Evolutionary conservation across 2,797 vertebrate genomes (phyloP), one percentile per base, ranked within the genome.

Genomic region (Tokudaia tokunoshimensis): DNA sequence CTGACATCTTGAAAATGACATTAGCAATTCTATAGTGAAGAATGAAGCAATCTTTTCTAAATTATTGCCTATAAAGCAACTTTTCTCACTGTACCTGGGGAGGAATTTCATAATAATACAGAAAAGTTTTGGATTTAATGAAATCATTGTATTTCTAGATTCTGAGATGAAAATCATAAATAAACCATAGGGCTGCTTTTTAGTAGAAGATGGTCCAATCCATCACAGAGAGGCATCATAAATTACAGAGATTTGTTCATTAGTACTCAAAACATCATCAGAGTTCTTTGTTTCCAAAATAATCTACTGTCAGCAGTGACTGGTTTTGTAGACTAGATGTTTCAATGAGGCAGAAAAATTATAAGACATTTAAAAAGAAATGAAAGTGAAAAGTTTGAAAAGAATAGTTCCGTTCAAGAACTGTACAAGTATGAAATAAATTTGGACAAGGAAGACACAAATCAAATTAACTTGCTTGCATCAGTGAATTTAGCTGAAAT

Each of bases 11-110:
- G 26, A 26, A 81, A 87, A 44, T 31, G 7, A 6, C 70, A 55
- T 10, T 90, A 6, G 93, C 79, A 70, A 82, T 78, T 86, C 29
- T 87, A 1, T 80, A 86, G 6, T n/a, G 88, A 89, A 94, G 67
- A 82, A 82, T 24, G 70, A 0, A 24, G 67, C 20, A 87, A 12
- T 91, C 37, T 81, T 84, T 94, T 78, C 9, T 84, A 80, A 87
- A 44, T 47, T 2, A 78, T 84, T 84, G 44, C 3, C 57, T 11
- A 47, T 47, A 17, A 86, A 91, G 31, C 10, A 26, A 3, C 55
- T 70, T n/a, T 26, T n/a, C 22, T 79, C n/a, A 47, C 9, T 15
- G 57, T 9, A 55, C 10, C 24, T 75, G 2, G 63, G 6, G 10
- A 94, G 6, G 31, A 89, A 94, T 93, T 89, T 41, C 19, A 57